A percentile compares a stretch with the other conserved stretches of the same genome.
Conservation (phyloP, 2,797 vertebrate genomes). For the Falco novaeseelandiae region DNA sequence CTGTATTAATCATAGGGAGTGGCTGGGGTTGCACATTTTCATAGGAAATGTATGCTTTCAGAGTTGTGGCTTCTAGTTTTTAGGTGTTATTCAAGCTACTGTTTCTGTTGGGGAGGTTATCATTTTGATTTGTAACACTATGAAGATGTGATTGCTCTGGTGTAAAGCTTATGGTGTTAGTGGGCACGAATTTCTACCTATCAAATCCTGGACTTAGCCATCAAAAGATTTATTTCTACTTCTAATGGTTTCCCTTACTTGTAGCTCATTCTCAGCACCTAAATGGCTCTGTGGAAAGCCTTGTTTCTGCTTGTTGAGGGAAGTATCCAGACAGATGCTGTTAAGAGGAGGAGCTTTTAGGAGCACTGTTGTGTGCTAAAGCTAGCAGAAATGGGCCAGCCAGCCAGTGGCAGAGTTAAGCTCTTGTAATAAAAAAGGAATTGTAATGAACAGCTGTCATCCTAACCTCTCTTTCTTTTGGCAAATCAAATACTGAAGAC, state of each 20-base stretch:
- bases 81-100: neutral
- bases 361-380: constrained; percentile 5
- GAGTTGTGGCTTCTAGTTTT: neutral
- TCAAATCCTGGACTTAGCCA: neutral
- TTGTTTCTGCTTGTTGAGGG: constrained; percentile 55
- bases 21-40: neutral
- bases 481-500: constrained; percentile 33
- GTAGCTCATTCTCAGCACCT: neutral
- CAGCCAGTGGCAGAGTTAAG: constrained; percentile 57
- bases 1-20: neutral
- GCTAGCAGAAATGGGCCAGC: constrained; percentile 51
- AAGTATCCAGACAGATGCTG: constrained; percentile 76
- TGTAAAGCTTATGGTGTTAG: neutral
- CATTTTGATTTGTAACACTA: neutral
- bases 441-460: constrained; percentile 51
- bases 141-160: neutral
- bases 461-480: neutral
- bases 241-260: neutral
- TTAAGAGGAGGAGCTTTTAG: constrained; percentile 68
- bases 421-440: constrained; percentile 53
- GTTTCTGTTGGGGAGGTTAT: neutral
- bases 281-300: constrained; percentile 39
- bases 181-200: neutral
- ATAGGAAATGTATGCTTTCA: neutral
- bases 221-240: neutral